Percentiles rank a stretch among this genome's conserved stretches.
phyloP scores from a whole-genome alignment of 2,797 vertebrate genomes.

The Scleropages formosus region DNA sequence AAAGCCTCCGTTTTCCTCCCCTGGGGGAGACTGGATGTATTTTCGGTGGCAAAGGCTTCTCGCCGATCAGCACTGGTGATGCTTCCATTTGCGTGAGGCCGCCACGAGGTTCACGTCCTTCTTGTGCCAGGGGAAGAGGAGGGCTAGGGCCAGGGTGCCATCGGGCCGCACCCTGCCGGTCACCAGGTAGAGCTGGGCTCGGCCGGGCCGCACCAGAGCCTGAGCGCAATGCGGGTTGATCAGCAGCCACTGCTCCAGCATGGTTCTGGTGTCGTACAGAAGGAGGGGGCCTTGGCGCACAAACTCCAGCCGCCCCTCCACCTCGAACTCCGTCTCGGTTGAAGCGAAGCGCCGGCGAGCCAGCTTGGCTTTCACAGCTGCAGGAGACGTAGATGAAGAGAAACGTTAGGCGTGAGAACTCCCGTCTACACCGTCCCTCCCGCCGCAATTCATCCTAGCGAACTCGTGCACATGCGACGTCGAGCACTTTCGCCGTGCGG shows the following conservation, averaged over 20 bases:
- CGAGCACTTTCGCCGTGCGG: no score
- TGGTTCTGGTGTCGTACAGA: slow-evolving; percentile 76
- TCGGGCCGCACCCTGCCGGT: slow-evolving; percentile 67
- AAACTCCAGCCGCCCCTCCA: slow-evolving; percentile 81
- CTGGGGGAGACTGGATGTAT: no score
- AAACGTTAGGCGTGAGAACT: background rate
- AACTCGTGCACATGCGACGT: background rate
- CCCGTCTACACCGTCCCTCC: no score
- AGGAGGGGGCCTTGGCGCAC: slow-evolving; percentile 74
- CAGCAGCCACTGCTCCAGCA: slow-evolving; percentile 83
- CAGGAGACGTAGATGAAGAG: background rate
- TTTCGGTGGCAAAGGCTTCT: background rate
- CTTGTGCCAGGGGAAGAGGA: slow-evolving; percentile 80
- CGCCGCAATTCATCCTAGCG: background rate
- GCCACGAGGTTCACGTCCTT: slow-evolving; percentile 72
- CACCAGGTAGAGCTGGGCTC: slow-evolving; percentile 75
- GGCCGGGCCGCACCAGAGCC: slow-evolving; percentile 63
- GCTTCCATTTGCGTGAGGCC: slow-evolving; percentile 81
- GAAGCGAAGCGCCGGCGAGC: slow-evolving; percentile 61
- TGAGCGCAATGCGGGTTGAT: slow-evolving; percentile 77
- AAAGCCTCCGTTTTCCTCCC: background rate
- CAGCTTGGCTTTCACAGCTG: slow-evolving; percentile 81
- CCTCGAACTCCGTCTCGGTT: slow-evolving; percentile 68
- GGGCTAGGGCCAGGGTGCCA: slow-evolving; percentile 65
- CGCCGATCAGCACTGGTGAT: slow-evolving; percentile 73